phyloP scores from a whole-genome alignment of 2,797 vertebrate species.

The Hoplostethus mediterraneus region DNA sequence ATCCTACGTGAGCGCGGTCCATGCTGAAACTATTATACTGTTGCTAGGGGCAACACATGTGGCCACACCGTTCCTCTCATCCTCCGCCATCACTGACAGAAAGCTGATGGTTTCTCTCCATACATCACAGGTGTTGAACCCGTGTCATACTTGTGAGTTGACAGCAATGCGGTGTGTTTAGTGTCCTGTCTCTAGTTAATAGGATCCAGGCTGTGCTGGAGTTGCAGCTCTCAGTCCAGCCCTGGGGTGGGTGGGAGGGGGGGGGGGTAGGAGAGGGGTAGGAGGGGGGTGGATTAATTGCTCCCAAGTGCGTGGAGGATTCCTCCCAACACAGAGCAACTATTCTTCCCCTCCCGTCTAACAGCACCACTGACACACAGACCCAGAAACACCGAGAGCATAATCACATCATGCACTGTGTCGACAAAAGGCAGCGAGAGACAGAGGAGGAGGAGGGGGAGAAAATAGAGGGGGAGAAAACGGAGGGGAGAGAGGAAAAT shows the following conservation, averaged over 20 bases:
- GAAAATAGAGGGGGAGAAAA: slow-evolving; percentile 25
- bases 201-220: slow-evolving; percentile 48
- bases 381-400: slow-evolving; percentile 78
- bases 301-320: slow-evolving; percentile 41
- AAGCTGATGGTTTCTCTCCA: too few relatives aligned
- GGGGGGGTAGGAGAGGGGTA: too few relatives aligned
- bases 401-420: slow-evolving; percentile 65
- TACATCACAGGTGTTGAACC: too few relatives aligned
- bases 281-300: slow-evolving; percentile 24
- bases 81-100: background rate
- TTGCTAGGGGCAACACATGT: background rate
- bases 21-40: background rate
- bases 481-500: slow-evolving; percentile 41
- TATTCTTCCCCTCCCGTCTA: slow-evolving; percentile 67
- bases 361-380: slow-evolving; percentile 79
- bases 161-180: slow-evolving; percentile 37
- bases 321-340: slow-evolving; percentile 64
- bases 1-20: background rate
- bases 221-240: slow-evolving; percentile 22
- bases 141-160: slow-evolving; percentile 33
- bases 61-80: slow-evolving; percentile 2
- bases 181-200: slow-evolving; percentile 49
- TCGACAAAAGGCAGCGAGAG: slow-evolving; percentile 38
- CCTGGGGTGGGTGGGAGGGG: slow-evolving; percentile 14
- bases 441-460: slow-evolving; percentile 5